These are phyloP conservation scores for Thinocorus orbignyianus DNA, from an alignment of 2,113 vertebrate genomes.

Conservation along the genomic window DNA sequence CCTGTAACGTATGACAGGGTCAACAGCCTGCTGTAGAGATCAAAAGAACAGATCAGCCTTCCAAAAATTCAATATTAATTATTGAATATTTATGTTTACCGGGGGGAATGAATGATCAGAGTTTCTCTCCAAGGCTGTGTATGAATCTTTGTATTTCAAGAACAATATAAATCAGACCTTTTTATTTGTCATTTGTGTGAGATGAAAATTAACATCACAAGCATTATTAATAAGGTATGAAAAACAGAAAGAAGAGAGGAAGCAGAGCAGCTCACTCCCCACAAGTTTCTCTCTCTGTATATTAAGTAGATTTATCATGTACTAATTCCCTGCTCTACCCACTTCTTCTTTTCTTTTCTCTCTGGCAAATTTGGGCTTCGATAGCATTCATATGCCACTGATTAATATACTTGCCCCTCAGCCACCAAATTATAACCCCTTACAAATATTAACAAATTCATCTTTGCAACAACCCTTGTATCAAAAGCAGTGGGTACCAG, in stretches of 20 bases:
- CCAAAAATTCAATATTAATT: slow-evolving; percentile 61
- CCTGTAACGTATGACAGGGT: slow-evolving; percentile 20
- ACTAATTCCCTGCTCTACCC: neutral
- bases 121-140: slow-evolving; percentile 7
- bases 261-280: neutral
- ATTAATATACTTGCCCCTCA: neutral
- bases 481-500: neutral
- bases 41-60: slow-evolving; percentile 44
- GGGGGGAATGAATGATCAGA: slow-evolving; percentile 44
- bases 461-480: neutral
- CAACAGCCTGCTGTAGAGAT: slow-evolving; percentile 42
- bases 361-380: neutral
- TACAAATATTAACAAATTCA: neutral
- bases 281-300: slow-evolving; percentile 2
- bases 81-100: slow-evolving; percentile 63
- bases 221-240: slow-evolving; percentile 65
- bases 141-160: slow-evolving; percentile 49
- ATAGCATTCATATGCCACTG: neutral
- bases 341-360: neutral
- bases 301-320: slow-evolving; percentile 35
- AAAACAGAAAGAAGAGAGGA: slow-evolving; percentile 38
- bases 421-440: neutral
- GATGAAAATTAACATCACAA: slow-evolving; percentile 63
- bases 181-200: slow-evolving; percentile 60
- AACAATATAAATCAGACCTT: slow-evolving; percentile 61